Percentiles rank a stretch among this genome's conserved stretches.
These are phyloP conservation scores for Thalpophila matura DNA, from an alignment of 2,888 invertebrate genomes.

Conservation along the genomic window DNA sequence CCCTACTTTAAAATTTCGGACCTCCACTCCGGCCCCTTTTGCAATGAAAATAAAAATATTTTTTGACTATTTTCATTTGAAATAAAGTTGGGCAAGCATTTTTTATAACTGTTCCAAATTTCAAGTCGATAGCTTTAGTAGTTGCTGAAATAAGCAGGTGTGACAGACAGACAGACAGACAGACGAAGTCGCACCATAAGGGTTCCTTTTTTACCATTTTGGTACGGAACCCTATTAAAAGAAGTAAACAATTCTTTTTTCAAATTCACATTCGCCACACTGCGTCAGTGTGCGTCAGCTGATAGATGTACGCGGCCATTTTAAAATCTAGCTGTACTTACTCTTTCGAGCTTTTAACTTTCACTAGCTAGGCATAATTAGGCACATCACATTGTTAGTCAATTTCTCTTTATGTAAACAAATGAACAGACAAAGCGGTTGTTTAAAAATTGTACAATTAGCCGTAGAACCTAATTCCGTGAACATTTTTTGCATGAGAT, in stretches of 20 bases:
- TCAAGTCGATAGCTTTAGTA: no score
- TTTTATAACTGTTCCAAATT: no score
- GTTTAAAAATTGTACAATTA: slow-evolving; percentile 21
- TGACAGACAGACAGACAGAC: no score
- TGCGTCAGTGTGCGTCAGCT: not conserved
- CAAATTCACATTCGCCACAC: not conserved
- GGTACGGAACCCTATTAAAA: not conserved
- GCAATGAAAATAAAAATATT: no score
- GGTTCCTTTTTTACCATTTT: no score
- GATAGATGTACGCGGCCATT: slow-evolving; percentile 21
- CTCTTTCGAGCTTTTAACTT: slow-evolving; percentile 35
- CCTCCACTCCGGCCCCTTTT: no score
- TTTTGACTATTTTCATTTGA: no score
- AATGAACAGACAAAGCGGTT: slow-evolving; percentile 8
- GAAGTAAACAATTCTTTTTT: slow-evolving; percentile 6
- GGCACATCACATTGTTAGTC: slow-evolving; percentile 16
- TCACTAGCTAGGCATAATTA: slow-evolving; percentile 16
- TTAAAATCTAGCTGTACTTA: slow-evolving; percentile 23
- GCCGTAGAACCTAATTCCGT: not conserved
- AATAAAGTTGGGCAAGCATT: no score
- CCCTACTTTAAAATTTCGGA: no score
- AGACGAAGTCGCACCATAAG: no score
- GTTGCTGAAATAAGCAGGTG: no score
- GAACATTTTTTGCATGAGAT: not conserved
- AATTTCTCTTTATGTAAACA: slow-evolving; percentile 40